Base-by-base conservation (phyloP, 2,797 vertebrate genomes). In the Cichlasoma orientale region DNA sequence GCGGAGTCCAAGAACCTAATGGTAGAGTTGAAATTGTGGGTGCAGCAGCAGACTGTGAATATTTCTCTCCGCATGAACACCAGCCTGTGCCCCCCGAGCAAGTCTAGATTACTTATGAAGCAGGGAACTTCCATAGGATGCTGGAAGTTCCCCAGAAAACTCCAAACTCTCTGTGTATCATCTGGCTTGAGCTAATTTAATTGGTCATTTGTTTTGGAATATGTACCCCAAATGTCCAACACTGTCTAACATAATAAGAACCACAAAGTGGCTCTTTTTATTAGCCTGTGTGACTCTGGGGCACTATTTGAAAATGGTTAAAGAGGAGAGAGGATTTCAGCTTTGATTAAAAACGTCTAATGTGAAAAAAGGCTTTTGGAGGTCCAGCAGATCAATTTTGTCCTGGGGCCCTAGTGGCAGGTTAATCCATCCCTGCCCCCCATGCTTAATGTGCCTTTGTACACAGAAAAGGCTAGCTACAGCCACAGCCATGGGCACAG, bases 351-450 rank as follows among this genome's bases (percentile, higher is more conserved):
- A 54, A 56, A 31, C 16, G 56, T 68, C 18, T 77, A 13, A 18
- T 47, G 57, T 59, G 57, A 75, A 76, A 68, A 68, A 69, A 66
- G 21, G 57, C 12, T 66, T 18, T 63, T 13, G 63, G 72, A 68
- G 75, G 58, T 52, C 53, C 84, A 79, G 74, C 50, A 56, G 69
- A 81, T 87, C 75, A 29, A 85, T 89, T 75, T 69, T 84, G 56
- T 78, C 77, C 74, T 16, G 8, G 74, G 76, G 73, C 56, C 27
- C 56, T 23, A 25, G 36, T 50, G 19, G 54, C 72, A 79, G 61
- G 70, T 76, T 82, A 44, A 82, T 86, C 72, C 47, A n/a, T n/a
- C 85, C 81, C 88, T 77, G 79, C 81, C 55, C 70, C 79, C 82
- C 55, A 38, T n/a, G 56, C 66, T 54, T 44, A 57, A 77, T 54